phyloP scores from a whole-genome alignment of 1,140 invertebrate species.

The Laodelphax striatellus region DNA sequence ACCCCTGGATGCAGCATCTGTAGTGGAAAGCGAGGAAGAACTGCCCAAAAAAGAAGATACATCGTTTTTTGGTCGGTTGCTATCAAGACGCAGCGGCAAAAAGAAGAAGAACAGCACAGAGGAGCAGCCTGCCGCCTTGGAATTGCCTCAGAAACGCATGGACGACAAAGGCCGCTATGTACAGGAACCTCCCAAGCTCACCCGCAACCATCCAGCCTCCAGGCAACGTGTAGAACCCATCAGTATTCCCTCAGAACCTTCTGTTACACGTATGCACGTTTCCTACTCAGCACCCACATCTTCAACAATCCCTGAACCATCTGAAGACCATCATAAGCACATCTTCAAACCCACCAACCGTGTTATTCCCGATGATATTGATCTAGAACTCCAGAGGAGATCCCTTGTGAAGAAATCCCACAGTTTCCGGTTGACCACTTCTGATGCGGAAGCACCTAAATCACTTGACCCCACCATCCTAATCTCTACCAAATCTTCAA shows the following conservation, averaged over 20 bases:
- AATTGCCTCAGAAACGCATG: conserved; percentile 34
- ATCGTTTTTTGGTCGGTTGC: conserved; percentile 50
- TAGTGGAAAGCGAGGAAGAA: conserved; percentile 35
- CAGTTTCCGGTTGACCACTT: conserved; percentile 6
- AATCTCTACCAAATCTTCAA: no score
- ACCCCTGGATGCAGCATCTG: conserved; percentile 28
- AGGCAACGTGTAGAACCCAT: conserved; percentile 40
- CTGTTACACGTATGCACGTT: conserved; percentile 11
- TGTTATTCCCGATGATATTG: background rate
- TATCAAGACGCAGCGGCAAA: conserved; percentile 49
- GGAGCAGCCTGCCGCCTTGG: background rate
- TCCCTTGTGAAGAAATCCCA: conserved; percentile 16
- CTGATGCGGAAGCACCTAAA: background rate
- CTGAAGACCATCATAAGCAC: background rate
- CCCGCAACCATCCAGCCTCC: conserved; percentile 14
- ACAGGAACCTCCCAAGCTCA: conserved; percentile 27
- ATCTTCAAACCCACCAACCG: background rate
- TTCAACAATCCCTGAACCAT: background rate
- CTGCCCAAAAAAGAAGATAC: conserved; percentile 37
- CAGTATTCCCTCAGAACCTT: conserved; percentile 32
- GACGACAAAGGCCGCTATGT: conserved; percentile 39
- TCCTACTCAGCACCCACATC: conserved; percentile 13
- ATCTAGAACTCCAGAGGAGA: conserved; percentile 5
- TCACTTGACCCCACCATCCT: no score
- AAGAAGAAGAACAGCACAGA: conserved; percentile 33